Evolutionary conservation across 2,113 vertebrate genomes (phyloP).

Genomic region (Labeo catla): DNA sequence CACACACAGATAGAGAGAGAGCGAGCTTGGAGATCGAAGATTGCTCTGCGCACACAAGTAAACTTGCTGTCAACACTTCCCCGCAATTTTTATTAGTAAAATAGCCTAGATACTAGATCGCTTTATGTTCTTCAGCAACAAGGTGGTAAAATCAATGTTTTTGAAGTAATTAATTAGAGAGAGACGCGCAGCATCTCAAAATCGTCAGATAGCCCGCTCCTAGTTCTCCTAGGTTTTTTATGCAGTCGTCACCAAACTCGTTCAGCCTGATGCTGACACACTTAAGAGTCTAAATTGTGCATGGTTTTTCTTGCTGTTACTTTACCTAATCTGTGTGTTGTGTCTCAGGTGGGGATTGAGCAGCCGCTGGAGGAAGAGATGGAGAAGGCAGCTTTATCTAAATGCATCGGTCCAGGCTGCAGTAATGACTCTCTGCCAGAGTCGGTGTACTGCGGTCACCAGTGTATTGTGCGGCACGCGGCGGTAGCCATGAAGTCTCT

Average conservation of each 20-base stretch:
- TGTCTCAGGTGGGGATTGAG: not conserved
- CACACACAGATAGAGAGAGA: no score
- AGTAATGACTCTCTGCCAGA: conserved; percentile 82
- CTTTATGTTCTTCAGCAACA: no score
- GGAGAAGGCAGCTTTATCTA: conserved; percentile 68
- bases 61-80: no score
- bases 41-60: no score
- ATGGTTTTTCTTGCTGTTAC: not conserved
- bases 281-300: not conserved
- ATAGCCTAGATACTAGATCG: no score
- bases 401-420: conserved; percentile 90
- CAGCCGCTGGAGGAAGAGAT: not conserved
- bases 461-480: conserved; percentile 94
- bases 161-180: no score
- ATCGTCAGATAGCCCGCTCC: no score
- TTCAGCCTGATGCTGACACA: not conserved
- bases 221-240: not conserved
- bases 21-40: no score
- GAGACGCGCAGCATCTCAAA: no score
- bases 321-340: not conserved
- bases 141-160: no score
- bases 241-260: not conserved
- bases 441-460: conserved; percentile 93
- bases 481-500: conserved; percentile 89
- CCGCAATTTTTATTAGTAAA: no score